Percentiles rank a stretch among this genome's conserved stretches.
These are phyloP conservation scores for Apotomis betuletana DNA, from an alignment of 2,888 invertebrate species.

Conservation along the genomic window DNA sequence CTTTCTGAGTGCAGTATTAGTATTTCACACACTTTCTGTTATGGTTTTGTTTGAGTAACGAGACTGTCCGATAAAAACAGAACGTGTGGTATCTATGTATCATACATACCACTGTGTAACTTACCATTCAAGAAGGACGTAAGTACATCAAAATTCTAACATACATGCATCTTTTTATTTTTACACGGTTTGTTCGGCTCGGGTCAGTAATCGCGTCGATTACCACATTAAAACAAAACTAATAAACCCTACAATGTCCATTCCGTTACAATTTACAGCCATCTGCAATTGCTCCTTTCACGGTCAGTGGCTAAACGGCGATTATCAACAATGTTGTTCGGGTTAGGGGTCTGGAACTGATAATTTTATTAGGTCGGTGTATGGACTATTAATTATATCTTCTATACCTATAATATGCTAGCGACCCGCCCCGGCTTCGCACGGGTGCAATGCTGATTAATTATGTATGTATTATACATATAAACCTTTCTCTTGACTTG, in stretches of 20 bases:
- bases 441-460: no score
- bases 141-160: constrained; percentile 8
- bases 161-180: neutral
- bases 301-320: constrained; percentile 58
- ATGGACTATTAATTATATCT: no score
- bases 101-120: neutral
- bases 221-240: constrained; percentile 49
- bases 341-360: constrained; percentile 41
- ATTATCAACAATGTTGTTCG: constrained; percentile 62
- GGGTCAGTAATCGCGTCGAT: constrained; percentile 52
- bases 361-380: neutral
- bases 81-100: constrained; percentile 13
- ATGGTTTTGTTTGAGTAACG: no score
- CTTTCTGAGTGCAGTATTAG: no score
- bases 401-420: no score
- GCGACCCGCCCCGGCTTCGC: no score
- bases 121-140: neutral
- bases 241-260: constrained; percentile 57
- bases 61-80: neutral
- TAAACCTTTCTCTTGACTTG: no score
- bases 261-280: constrained; percentile 50
- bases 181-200: constrained; percentile 44
- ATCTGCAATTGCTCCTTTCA: constrained; percentile 59
- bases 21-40: no score
- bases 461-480: no score